Base-by-base conservation (phyloP, 2,797 vertebrate genomes). In the Decapterus maruadsi region DNA sequence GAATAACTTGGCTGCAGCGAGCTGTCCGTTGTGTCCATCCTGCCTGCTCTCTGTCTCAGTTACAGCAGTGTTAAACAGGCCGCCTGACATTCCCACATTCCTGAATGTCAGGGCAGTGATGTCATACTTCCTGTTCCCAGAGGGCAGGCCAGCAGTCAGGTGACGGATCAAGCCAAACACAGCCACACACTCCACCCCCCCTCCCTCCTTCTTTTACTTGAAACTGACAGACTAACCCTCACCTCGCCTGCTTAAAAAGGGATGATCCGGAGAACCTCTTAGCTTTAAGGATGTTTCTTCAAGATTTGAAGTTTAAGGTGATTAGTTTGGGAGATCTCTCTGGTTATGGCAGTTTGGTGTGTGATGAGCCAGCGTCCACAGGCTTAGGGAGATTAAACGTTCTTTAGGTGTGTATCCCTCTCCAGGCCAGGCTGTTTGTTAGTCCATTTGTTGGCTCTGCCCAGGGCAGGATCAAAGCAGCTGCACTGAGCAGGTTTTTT, bases 51-150 rank as follows among this genome's bases (percentile, higher is more conserved):
- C 69, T 57, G 46, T 68, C 56, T 77, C 78, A 45, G 66, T 82
- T 82, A 87, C 73, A 77, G 75, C 61, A 68, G 69, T 67, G 81
- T 74, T 87, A 89, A 89, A 26, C 88, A 87, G 81, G 77, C 86
- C 57, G 84, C 75, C 79, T 90, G 86, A 92, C 90, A 92, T 93
- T 92, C 89, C 92, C 92, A 93, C 92, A 95, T 94, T 95, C 94
- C 92, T 87, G 87, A 89, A 90, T 90, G 89, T 89, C 90, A 93
- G 86, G 40, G 60, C 82, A 74, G 82, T 94, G 94, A 94, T 94
- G 94, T 94, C 93, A 95, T 89, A 90, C 86, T 92, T 94, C 93
- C 93, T 94, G 93, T 92, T 91, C 90, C 70, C 90, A 90, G 80
- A 85, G 81, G 79, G 65, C 80, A 62, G 77, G 74, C 85, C 68